phyloP scores from a whole-genome alignment of 2,888 invertebrate genomes.

The Keiferia lycopersicella region DNA sequence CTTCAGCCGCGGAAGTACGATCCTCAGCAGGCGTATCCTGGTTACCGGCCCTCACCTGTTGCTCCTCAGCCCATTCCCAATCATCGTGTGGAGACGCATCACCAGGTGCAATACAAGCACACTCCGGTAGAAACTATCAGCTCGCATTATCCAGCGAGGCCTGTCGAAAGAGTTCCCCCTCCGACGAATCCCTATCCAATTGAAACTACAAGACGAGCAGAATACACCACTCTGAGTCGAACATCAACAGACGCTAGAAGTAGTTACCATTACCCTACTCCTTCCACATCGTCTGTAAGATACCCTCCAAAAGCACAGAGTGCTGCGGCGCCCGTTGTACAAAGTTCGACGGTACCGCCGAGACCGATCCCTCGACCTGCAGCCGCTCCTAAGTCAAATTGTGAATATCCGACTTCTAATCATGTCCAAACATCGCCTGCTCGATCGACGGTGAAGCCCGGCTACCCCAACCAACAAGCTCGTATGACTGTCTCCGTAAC shows the following conservation, averaged over 20 bases:
- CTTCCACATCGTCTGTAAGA: slow-evolving; percentile 66
- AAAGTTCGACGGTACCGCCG: slow-evolving; percentile 55
- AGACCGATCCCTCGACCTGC: slow-evolving; percentile 57
- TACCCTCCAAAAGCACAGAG: slow-evolving; percentile 51
- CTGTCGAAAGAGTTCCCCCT: slow-evolving; percentile 59
- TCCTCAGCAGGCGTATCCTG: slow-evolving; percentile 71
- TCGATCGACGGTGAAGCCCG: slow-evolving; percentile 61
- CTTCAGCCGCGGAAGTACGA: slow-evolving; percentile 70
- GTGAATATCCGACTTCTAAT: slow-evolving; percentile 58
- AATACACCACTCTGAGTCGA: slow-evolving; percentile 51
- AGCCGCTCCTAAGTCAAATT: slow-evolving; percentile 60
- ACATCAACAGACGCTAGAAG: slow-evolving; percentile 48
- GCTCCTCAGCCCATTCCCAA: slow-evolving; percentile 58
- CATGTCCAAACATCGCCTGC: slow-evolving; percentile 65
- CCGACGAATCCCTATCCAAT: slow-evolving; percentile 53
- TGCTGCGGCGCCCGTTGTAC: slow-evolving; percentile 49
- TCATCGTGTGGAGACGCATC: slow-evolving; percentile 64
- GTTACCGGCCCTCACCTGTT: slow-evolving; percentile 61
- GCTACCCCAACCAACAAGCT: slow-evolving; percentile 67
- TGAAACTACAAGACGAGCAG: slow-evolving; percentile 51
- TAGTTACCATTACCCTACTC: slow-evolving; percentile 60
- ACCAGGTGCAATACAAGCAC: slow-evolving; percentile 63
- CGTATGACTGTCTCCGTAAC: slow-evolving; percentile 78
- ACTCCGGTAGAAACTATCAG: slow-evolving; percentile 54
- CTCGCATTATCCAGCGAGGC: slow-evolving; percentile 58